Evolutionary conservation across 1,140 invertebrate genomes (phyloP).

Genomic region (Drosophila pallidifrons): DNA sequence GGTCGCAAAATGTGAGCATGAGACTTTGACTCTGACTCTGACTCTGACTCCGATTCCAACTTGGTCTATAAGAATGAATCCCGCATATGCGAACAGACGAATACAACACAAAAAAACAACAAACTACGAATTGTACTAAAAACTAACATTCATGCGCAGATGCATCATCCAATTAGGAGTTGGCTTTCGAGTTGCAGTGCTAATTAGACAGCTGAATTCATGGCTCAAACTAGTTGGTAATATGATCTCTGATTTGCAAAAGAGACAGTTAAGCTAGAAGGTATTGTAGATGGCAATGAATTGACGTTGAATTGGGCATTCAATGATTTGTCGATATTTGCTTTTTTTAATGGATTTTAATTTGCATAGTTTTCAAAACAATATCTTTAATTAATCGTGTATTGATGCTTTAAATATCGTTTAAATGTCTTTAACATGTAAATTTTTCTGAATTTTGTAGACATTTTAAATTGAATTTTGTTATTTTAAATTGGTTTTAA

Average conservation of each 20-base stretch:
- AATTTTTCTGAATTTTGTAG: too few species aligned
- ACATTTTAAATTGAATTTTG: too few species aligned
- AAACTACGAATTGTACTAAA: constrained; percentile 2
- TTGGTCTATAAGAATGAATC: constrained; percentile 18
- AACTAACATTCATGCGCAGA: constrained; percentile 35
- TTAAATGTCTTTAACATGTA: too few species aligned
- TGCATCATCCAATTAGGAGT: constrained; percentile 39
- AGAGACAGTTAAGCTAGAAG: not conserved
- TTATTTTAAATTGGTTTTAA: too few species aligned
- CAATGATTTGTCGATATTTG: too few species aligned
- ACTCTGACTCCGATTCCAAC: not conserved
- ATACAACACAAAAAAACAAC: constrained; percentile 1
- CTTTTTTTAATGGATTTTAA: too few species aligned
- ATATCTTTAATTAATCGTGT: too few species aligned
- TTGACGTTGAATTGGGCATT: too few species aligned
- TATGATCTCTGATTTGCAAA: not conserved
- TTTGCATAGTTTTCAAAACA: too few species aligned
- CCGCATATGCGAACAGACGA: constrained; percentile 7
- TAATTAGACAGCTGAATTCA: constrained; percentile 34
- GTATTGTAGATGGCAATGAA: not conserved
- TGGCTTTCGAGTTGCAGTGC: constrained; percentile 16
- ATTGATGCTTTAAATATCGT: too few species aligned
- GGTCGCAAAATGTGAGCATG: constrained; percentile 55
- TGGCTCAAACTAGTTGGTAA: constrained; percentile 19
- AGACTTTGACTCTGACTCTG: not conserved